Base-by-base conservation (phyloP, 2,888 invertebrate species). In the Barypeithes pellucidus region DNA sequence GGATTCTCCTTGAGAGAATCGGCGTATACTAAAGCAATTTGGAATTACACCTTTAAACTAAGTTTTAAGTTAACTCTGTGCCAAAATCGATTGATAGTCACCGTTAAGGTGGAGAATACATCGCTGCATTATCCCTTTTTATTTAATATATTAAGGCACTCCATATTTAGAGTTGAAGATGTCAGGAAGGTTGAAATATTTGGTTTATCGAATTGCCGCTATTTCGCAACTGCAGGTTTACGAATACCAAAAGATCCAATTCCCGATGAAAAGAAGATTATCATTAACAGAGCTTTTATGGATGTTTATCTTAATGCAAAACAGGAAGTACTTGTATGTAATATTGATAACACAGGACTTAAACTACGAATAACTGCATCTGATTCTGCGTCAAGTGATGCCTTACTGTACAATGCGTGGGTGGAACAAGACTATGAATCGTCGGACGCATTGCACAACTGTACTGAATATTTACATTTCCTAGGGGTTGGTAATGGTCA, bases 41-140 rank as follows among this genome's bases (percentile, higher is more conserved):
- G 78, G 78, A 75, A 73, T 54, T 75, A 45, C 43, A 75, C 75
- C 3, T 79, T 79, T 65, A 76, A 75, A 68, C 16, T 79, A 4
- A 57, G 20, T 54, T 63, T 62, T 43, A 71, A 43, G 50, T 1
- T 72, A 12, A 72, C 67, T 12, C 54, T 72, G 0, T 72, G 72
- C 41, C 50, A 18, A 24, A 47, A 50, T 36, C 52, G 60, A 43
- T 67, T 72, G 16, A 20, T 29, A 18, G 61, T 72, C 12, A 39
- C 41, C 11, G 29, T 67, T 20, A 66, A 67, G 47, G 60, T 72
- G 11, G 67, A 50, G 57, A 72, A 72, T 45, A 72, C 67, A 7
- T 65, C 65, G 62, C 47, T 54, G 22, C 67, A 71, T 36, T 75
- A 72, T 57, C 67, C 72, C 9, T 72, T 77, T 16, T 61, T 69